phyloP scores from a whole-genome alignment of 30 jellyfish, hydroid and myxozoan species.

The Aurelia coerulea region DNA sequence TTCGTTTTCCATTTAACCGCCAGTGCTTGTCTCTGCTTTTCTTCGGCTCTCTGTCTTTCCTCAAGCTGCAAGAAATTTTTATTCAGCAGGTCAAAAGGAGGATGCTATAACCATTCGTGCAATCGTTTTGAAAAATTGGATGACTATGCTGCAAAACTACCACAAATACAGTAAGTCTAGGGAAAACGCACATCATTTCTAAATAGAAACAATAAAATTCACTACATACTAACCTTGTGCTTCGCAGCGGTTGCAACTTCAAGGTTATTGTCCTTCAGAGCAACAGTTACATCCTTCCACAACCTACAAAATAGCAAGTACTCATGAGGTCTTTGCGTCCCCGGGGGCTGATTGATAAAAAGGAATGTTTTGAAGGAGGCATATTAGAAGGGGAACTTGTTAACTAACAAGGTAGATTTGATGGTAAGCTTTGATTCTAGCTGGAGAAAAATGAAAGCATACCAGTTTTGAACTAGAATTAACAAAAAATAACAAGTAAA shows the following conservation, averaged over 20 bases:
- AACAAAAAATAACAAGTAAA: neutral
- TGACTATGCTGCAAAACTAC: too few species aligned
- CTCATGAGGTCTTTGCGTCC: neutral
- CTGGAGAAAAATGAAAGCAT: neutral
- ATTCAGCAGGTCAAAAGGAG: neutral
- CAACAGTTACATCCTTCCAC: constrained; percentile 78
- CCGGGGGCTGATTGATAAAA: neutral
- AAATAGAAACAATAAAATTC: neutral
- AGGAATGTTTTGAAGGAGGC: neutral
- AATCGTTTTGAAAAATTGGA: neutral
- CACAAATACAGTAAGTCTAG: too few species aligned
- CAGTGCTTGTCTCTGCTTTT: constrained; percentile 59
- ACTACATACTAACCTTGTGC: constrained; percentile 55
- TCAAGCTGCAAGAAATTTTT: constrained; percentile 54
- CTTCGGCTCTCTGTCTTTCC: constrained; percentile 84
- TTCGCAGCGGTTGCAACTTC: constrained; percentile 83
- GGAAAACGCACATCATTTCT: neutral
- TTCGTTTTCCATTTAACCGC: constrained; percentile 80
- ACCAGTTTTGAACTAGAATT: neutral
- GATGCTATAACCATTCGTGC: too few species aligned
- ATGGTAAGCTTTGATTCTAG: neutral
- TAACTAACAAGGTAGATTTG: neutral
- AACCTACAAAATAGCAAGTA: constrained; percentile 33
- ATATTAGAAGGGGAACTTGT: neutral
- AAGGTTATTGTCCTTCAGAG: constrained; percentile 58